Conservation (phyloP, 2,888 invertebrate genomes). For the Eilema caniola region DNA sequence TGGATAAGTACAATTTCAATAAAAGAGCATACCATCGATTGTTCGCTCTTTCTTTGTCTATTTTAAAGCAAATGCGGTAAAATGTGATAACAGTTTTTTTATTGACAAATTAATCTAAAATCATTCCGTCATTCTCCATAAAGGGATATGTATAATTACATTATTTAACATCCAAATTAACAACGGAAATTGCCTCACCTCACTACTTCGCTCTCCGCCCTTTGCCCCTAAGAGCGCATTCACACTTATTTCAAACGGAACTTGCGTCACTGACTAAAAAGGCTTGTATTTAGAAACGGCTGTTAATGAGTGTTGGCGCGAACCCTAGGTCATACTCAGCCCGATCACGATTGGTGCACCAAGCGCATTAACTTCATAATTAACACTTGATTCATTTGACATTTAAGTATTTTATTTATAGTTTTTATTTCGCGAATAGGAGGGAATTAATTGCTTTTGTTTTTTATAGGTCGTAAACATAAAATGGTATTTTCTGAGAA, state of each 20-base stretch:
- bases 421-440: neutral
- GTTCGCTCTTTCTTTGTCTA: too few relatives aligned
- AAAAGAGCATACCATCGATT: neutral
- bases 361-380: neutral
- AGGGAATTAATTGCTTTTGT: neutral
- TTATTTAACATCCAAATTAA: conserved; percentile 16
- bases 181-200: conserved; percentile 19
- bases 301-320: conserved; percentile 20
- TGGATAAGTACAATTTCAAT: neutral
- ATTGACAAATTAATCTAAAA: conserved; percentile 1
- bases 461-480: neutral
- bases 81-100: neutral
- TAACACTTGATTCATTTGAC: conserved; percentile 10
- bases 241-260: conserved; percentile 9
- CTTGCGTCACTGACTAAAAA: conserved; percentile 15
- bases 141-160: conserved; percentile 8
- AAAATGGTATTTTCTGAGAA: neutral
- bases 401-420: conserved; percentile 6
- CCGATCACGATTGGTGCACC: neutral
- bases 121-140: neutral
- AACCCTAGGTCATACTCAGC: conserved; percentile 5
- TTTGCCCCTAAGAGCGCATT: conserved; percentile 15
- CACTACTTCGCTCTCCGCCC: conserved; percentile 2
- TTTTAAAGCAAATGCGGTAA: neutral
- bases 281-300: conserved; percentile 16